phyloP scores from a whole-genome alignment of 2,797 vertebrate genomes.

The Malurus leucopterus region DNA sequence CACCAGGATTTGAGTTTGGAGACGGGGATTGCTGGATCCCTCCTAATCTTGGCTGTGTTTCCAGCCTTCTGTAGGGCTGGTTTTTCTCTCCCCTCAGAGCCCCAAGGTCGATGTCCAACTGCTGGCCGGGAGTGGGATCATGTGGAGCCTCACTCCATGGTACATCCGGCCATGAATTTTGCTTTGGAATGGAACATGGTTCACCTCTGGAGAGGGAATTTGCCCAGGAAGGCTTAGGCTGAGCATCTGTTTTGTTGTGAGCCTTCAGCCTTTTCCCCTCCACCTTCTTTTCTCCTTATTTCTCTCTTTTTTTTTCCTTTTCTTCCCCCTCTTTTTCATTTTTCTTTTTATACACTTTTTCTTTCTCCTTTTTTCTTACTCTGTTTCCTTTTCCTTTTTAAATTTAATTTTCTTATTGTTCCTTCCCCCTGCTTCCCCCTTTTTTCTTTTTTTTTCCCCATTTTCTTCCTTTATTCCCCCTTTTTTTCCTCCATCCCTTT shows the following conservation, averaged over 20 bases:
- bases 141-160: background rate
- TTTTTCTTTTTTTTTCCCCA: accelerated
- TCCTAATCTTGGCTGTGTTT: background rate
- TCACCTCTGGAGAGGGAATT: background rate
- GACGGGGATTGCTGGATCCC: background rate
- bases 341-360: accelerated
- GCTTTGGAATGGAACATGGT: background rate
- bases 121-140: background rate
- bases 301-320: accelerated
- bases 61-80: background rate
- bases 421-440: accelerated
- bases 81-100: background rate
- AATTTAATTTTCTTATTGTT: accelerated
- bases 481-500: background rate
- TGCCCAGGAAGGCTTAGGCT: background rate
- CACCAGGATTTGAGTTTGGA: background rate
- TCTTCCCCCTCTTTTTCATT: background rate
- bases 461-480: accelerated
- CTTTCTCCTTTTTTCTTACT: accelerated
- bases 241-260: background rate
- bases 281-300: accelerated
- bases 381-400: accelerated
- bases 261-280: accelerated
- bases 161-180: background rate
- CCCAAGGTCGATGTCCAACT: background rate